These are phyloP conservation scores for Bradypodion ventrale DNA, from an alignment of 2,797 vertebrate species.

Conservation along the genomic window DNA sequence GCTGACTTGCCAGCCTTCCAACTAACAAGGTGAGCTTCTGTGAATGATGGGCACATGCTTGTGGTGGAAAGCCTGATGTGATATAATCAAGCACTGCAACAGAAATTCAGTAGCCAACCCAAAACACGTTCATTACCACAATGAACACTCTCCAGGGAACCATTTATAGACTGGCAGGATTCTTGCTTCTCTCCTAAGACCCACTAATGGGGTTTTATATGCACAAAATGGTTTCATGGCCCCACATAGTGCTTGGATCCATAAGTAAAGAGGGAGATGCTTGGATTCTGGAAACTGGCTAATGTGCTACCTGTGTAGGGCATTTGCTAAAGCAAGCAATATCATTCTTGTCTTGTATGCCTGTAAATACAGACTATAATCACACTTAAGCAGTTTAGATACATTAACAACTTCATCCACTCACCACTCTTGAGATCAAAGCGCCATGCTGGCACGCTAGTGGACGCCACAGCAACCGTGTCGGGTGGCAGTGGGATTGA, in stretches of 20 bases:
- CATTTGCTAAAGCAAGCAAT: background rate
- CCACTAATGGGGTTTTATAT: background rate
- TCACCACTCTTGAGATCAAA: constrained; percentile 88
- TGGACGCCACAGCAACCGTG: constrained; percentile 80
- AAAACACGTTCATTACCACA: background rate
- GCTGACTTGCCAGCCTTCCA: no score
- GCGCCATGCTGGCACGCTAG: constrained; percentile 88
- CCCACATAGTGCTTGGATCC: background rate
- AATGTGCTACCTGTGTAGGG: background rate
- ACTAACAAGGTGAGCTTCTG: no score
- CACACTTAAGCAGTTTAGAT: background rate
- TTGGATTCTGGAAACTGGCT: background rate
- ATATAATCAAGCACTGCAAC: background rate
- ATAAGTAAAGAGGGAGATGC: background rate
- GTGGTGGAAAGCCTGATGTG: background rate
- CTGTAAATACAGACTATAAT: background rate
- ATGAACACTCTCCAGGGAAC: background rate
- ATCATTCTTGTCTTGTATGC: background rate
- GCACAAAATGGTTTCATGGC: background rate
- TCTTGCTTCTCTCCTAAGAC: background rate
- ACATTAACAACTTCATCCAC: background rate
- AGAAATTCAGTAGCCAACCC: background rate
- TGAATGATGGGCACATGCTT: background rate
- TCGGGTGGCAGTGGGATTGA: constrained; percentile 88
- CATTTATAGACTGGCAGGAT: background rate